These are phyloP conservation scores for Tychaedon coryphoeus DNA, from an alignment of 2,113 vertebrate genomes.

Conservation along the genomic window DNA sequence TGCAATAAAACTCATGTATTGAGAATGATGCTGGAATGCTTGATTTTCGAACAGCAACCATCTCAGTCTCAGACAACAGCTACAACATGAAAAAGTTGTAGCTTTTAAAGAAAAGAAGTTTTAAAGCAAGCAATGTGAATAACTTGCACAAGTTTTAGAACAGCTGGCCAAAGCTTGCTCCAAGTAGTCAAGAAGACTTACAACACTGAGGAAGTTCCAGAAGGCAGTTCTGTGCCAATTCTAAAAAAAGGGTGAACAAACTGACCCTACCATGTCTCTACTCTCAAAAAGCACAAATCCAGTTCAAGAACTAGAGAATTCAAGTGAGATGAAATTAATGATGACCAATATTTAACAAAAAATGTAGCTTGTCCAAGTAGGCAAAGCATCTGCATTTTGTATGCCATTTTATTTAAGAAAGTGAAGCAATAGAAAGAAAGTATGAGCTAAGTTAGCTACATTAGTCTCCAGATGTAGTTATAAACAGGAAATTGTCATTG, in stretches of 20 bases:
- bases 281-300: not conserved
- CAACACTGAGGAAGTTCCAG: slow-evolving; percentile 14
- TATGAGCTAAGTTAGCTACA: slow-evolving; percentile 6
- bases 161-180: slow-evolving; percentile 40
- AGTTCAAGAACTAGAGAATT: not conserved
- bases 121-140: not conserved
- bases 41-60: not conserved
- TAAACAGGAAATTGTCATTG: slow-evolving; percentile 63
- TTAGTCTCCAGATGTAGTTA: slow-evolving; percentile 44
- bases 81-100: not conserved
- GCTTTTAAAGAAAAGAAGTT: not conserved
- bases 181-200: slow-evolving; percentile 46
- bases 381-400: not conserved
- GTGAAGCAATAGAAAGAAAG: slow-evolving; percentile 9
- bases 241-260: not conserved
- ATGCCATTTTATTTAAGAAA: not conserved
- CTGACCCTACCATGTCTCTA: not conserved
- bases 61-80: not conserved
- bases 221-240: not conserved
- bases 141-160: not conserved
- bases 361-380: not conserved
- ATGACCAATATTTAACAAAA: not conserved
- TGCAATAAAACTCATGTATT: not conserved
- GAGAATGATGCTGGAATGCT: not conserved
- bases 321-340: not conserved